Conservation (phyloP, 2,888 invertebrate species). For the Scaptomyza caliginosa region DNA sequence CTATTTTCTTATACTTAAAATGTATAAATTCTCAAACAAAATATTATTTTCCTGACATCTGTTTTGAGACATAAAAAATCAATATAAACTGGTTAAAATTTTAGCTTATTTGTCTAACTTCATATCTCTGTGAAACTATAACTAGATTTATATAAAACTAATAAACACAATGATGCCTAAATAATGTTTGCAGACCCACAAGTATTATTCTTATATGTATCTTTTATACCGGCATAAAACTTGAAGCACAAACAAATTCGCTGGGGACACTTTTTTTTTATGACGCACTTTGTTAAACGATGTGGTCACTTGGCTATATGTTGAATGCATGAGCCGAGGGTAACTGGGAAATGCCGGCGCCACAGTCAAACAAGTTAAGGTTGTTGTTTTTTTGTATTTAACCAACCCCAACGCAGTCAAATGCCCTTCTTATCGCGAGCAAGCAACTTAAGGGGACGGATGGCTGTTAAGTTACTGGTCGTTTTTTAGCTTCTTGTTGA, state of each 20-base stretch:
- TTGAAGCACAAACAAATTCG: conserved; percentile 13
- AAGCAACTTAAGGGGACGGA: conserved; percentile 18
- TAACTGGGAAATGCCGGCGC: conserved; percentile 17
- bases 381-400: background rate
- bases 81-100: too few species aligned
- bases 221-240: background rate
- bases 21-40: too few species aligned
- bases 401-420: conserved; percentile 42
- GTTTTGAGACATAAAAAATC: too few species aligned
- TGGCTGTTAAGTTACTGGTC: conserved; percentile 10
- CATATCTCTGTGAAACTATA: too few species aligned
- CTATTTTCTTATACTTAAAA: too few species aligned
- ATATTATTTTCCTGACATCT: too few species aligned
- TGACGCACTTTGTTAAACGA: conserved; percentile 68
- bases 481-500: conserved; percentile 40
- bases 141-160: background rate
- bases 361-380: background rate
- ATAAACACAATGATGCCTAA: background rate
- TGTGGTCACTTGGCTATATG: conserved; percentile 29
- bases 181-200: background rate
- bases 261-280: conserved; percentile 57
- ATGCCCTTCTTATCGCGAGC: conserved; percentile 36
- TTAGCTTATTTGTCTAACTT: too few species aligned
- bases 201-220: background rate
- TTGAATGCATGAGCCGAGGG: conserved; percentile 4